phyloP scores from a whole-genome alignment of 2,888 invertebrate genomes.

The Catocala fraxini region DNA sequence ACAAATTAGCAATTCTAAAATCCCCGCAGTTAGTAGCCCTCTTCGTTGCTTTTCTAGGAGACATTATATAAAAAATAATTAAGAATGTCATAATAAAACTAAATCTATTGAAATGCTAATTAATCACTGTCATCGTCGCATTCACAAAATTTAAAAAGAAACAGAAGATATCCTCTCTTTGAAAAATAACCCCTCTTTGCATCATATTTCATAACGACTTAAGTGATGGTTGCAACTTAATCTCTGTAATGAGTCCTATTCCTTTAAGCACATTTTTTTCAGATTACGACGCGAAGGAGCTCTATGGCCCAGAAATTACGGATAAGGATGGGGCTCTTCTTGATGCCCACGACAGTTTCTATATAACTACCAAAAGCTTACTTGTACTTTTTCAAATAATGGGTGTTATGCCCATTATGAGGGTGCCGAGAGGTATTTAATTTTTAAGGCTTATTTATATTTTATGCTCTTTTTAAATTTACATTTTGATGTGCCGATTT shows the following conservation, averaged over 20 bases:
- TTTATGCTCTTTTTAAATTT: too few relatives aligned
- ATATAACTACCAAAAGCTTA: conserved; percentile 90
- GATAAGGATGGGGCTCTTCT: conserved; percentile 86
- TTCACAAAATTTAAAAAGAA: not conserved
- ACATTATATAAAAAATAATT: too few relatives aligned
- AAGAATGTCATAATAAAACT: not conserved
- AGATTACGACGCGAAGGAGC: conserved; percentile 71
- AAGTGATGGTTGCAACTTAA: conserved; percentile 28
- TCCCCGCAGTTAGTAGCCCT: too few relatives aligned
- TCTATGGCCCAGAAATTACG: conserved; percentile 84
- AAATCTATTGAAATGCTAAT: conserved; percentile 1
- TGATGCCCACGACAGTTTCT: conserved; percentile 91
- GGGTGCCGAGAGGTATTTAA: conserved; percentile 84
- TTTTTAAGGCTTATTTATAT: not conserved
- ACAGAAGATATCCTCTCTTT: not conserved
- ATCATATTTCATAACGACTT: conserved; percentile 28
- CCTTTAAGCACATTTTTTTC: conserved; percentile 24
- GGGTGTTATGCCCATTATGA: conserved; percentile 92
- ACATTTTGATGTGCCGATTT: too few relatives aligned
- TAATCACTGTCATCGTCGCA: not conserved
- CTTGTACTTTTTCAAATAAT: conserved; percentile 91
- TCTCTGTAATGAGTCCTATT: conserved; percentile 36
- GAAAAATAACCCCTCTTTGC: conserved; percentile 12
- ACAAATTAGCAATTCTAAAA: too few relatives aligned
- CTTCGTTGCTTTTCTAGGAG: too few relatives aligned